Conservation (phyloP, 2,888 invertebrate species). For the Leptinotarsa rubiginosa region DNA sequence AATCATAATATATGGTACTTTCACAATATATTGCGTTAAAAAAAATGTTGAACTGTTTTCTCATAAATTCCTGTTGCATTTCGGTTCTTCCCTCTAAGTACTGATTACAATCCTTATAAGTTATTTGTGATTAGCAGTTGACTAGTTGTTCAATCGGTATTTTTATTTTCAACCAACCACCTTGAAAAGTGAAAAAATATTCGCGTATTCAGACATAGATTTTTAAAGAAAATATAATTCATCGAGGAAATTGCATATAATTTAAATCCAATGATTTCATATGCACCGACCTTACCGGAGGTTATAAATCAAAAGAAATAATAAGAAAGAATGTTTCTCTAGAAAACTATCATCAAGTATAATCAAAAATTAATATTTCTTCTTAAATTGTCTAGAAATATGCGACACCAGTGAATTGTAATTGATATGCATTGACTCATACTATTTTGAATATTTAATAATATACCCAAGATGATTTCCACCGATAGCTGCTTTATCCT, state of each 20-base stretch:
- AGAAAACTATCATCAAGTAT: conserved; percentile 13
- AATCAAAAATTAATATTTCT: conserved; percentile 19
- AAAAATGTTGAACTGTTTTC: too few relatives aligned
- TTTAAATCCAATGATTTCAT: conserved; percentile 5
- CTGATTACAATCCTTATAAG: too few relatives aligned
- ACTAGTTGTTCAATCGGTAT: too few relatives aligned
- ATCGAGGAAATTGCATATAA: neutral
- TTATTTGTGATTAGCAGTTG: too few relatives aligned
- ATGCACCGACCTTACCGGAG: conserved; percentile 21
- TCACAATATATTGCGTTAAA: too few relatives aligned
- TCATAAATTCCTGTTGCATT: too few relatives aligned
- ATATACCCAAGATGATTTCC: too few relatives aligned
- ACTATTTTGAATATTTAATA: neutral
- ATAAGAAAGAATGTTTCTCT: neutral
- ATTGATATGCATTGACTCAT: neutral
- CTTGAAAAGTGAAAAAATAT: neutral
- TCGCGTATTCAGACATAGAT: neutral
- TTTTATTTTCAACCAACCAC: neutral
- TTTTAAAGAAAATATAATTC: neutral
- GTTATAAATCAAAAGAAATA: conserved; percentile 17
- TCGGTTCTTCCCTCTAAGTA: too few relatives aligned
- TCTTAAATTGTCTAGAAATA: neutral
- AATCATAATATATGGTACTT: too few relatives aligned
- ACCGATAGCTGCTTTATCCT: too few relatives aligned
- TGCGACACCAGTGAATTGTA: neutral